These are phyloP conservation scores for Diadromus collaris DNA, from an alignment of 2,888 invertebrate genomes.

Conservation along the genomic window DNA sequence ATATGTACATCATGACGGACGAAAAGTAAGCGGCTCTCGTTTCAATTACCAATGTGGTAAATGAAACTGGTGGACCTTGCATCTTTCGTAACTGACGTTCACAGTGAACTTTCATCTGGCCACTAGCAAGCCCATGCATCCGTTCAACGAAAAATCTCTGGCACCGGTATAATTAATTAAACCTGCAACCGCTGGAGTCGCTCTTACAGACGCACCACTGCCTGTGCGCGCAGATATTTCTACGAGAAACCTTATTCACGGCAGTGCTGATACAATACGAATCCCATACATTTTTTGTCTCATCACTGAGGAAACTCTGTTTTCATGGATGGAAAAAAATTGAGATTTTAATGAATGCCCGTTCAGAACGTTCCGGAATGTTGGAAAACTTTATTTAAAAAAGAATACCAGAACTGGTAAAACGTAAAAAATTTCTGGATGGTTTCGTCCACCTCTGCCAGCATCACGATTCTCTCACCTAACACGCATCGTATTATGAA, in stretches of 20 bases:
- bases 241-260: background rate
- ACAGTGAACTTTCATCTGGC: conserved; percentile 6
- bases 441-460: background rate
- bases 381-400: too few species aligned
- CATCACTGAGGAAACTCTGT: background rate
- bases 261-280: background rate
- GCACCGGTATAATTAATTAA: conserved; percentile 37
- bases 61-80: too few species aligned
- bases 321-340: background rate
- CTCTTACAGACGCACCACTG: conserved; percentile 12
- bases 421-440: background rate
- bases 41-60: conserved; percentile 33
- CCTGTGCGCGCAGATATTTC: conserved; percentile 12
- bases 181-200: conserved; percentile 10
- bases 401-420: background rate
- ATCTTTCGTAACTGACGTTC: conserved; percentile 14
- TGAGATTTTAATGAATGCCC: background rate
- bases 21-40: conserved; percentile 4
- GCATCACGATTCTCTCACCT: background rate
- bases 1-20: background rate
- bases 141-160: conserved; percentile 3
- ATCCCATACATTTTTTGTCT: background rate
- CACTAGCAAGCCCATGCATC: conserved; percentile 29
- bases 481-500: background rate
- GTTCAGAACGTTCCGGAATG: too few species aligned